Conservation (phyloP, 2,888 invertebrate genomes). For the Oscheius onirici region DNA sequence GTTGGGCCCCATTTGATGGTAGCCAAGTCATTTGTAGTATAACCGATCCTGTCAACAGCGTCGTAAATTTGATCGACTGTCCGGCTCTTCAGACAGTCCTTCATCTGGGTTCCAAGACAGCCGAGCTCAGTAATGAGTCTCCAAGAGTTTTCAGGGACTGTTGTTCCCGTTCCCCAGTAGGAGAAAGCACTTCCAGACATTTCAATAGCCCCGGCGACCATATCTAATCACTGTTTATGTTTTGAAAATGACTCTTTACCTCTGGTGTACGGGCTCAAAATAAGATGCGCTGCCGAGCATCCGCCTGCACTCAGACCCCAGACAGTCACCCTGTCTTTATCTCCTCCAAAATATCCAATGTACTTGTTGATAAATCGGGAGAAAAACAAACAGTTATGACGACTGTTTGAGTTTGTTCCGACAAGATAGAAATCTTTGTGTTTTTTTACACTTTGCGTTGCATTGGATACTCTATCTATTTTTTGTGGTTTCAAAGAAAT, state of each 20-base stretch:
- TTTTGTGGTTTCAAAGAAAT: too few relatives aligned
- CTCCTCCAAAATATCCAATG: conserved; percentile 31
- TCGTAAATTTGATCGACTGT: conserved; percentile 26
- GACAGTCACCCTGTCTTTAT: conserved; percentile 20
- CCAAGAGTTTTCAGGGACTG: conserved; percentile 23
- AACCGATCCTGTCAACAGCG: conserved; percentile 19
- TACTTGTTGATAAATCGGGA: conserved; percentile 27
- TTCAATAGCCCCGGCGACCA: conserved; percentile 24
- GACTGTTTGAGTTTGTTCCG: too few relatives aligned
- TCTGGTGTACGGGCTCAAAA: conserved; percentile 26
- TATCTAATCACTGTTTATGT: conserved; percentile 3
- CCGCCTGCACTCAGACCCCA: conserved; percentile 31
- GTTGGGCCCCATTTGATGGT: conserved; percentile 33
- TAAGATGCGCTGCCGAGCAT: conserved; percentile 23
- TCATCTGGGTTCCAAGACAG: conserved; percentile 14
- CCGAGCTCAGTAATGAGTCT: conserved; percentile 11
- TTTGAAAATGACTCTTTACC: neutral
- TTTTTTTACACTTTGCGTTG: too few relatives aligned
- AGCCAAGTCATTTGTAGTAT: conserved; percentile 17
- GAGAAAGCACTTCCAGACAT: conserved; percentile 33
- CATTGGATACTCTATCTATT: too few relatives aligned
- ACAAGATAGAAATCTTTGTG: too few relatives aligned
- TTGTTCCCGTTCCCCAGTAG: conserved; percentile 27
- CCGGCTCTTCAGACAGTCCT: conserved; percentile 23
- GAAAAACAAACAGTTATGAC: neutral